A percentile compares a stretch with the other conserved stretches of the same genome.
Evolutionary conservation across 2,797 vertebrate genomes (phyloP).

Genomic region (Myotis vivesi): DNA sequence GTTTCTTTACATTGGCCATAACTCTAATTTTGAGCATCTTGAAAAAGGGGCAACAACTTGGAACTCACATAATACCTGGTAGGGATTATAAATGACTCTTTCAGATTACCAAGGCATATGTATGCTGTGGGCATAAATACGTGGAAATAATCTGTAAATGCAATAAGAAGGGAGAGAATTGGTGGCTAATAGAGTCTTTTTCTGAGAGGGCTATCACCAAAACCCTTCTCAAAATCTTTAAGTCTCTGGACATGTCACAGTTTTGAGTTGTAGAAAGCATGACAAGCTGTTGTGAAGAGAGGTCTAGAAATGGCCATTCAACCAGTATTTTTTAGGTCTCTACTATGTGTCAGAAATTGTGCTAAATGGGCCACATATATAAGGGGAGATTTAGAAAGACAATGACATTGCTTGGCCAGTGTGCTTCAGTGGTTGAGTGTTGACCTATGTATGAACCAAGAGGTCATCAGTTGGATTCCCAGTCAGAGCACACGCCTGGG

Average conservation of each 20-base stretch:
- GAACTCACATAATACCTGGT: not conserved
- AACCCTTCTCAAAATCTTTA: not conserved
- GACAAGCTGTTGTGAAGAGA: not conserved
- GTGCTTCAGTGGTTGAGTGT: no score
- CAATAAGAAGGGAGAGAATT: not conserved
- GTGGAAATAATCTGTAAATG: not conserved
- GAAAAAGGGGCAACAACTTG: not conserved
- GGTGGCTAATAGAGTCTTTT: not conserved
- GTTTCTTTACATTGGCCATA: not conserved
- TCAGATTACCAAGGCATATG: not conserved
- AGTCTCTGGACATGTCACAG: not conserved
- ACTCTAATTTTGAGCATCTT: slow-evolving; percentile 7
- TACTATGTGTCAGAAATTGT: not conserved
- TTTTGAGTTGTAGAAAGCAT: not conserved
- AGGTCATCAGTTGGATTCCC: no score
- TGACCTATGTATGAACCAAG: no score
- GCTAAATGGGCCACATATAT: not conserved
- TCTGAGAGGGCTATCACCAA: not conserved
- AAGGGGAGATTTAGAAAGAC: not conserved
- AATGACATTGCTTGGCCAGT: not conserved
- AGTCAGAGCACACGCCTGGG: no score
- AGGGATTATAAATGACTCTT: not conserved
- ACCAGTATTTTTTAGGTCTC: not conserved
- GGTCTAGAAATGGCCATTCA: not conserved
- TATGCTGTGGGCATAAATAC: not conserved